Evolutionary conservation across 2,113 vertebrate species (phyloP).

Genomic region (Scalopus aquaticus): DNA sequence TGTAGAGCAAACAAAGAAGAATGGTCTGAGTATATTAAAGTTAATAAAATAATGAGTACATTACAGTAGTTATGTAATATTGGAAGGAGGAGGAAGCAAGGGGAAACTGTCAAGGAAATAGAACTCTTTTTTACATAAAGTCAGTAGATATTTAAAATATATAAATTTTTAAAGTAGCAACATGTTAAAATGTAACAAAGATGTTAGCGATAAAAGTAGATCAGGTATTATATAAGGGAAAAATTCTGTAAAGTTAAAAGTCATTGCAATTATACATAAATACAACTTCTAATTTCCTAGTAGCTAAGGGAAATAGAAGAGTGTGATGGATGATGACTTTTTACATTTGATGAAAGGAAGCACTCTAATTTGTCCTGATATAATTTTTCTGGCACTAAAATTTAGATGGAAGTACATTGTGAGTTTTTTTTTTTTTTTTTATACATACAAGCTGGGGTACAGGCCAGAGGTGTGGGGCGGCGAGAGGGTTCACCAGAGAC

Average conservation of each 20-base stretch:
- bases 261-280: slow-evolving; percentile 13
- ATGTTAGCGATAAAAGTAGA: neutral
- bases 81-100: neutral
- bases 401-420: neutral
- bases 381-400: neutral
- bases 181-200: neutral
- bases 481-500: no score
- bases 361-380: neutral
- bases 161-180: neutral
- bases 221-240: neutral
- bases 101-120: neutral
- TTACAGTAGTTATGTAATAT: neutral
- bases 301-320: neutral
- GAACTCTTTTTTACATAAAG: neutral
- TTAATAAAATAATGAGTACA: neutral
- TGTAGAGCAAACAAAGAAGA: neutral
- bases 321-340: neutral
- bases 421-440: no score
- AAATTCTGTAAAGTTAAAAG: slow-evolving; percentile 29
- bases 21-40: neutral
- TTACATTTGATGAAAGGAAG: neutral
- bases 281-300: slow-evolving; percentile 5
- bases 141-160: neutral
- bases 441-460: no score
- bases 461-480: no score